Percentiles rank a stretch among this genome's conserved stretches.
phyloP scores from a whole-genome alignment of 2,113 vertebrate genomes.

The Odontophorus gujanensis region DNA sequence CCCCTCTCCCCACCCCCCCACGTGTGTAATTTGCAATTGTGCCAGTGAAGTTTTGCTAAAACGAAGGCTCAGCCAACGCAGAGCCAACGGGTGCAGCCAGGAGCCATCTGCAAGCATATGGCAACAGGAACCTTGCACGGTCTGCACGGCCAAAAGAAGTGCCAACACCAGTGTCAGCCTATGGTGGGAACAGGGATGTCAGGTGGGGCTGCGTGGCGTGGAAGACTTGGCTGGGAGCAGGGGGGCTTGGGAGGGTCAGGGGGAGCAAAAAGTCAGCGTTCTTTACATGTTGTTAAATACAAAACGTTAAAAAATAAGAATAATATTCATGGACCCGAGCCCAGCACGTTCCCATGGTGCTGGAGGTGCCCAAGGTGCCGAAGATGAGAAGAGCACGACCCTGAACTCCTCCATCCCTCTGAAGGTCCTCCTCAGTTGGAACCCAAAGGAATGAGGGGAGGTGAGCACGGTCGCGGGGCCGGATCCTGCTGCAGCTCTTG shows the following conservation, averaged over 20 bases:
- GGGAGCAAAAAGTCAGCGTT: background rate
- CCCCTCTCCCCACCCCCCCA: background rate
- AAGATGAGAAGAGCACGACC: background rate
- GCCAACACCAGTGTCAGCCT: background rate
- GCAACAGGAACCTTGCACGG: constrained; percentile 48
- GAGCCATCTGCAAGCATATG: constrained; percentile 27
- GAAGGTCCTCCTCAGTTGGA: background rate
- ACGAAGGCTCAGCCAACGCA: background rate
- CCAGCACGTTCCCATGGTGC: background rate
- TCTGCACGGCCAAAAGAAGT: background rate
- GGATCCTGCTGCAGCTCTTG: background rate
- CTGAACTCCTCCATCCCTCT: background rate
- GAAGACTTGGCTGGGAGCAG: background rate
- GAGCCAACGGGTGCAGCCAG: constrained; percentile 38
- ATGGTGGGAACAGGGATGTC: background rate
- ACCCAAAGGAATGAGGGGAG: background rate
- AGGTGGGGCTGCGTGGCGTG: background rate
- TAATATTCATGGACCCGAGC: background rate
- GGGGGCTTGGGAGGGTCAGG: background rate
- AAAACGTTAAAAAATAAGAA: constrained; percentile 49
- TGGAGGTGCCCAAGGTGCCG: background rate
- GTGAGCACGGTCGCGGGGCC: background rate
- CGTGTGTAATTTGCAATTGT: no score
- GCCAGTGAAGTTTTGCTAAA: background rate
- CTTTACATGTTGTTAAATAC: constrained; percentile 1